Evolutionary conservation across 1,140 invertebrate genomes (phyloP), one percentile per base, ranked within the genome.

Genomic region (Drosophila kikkawai): DNA sequence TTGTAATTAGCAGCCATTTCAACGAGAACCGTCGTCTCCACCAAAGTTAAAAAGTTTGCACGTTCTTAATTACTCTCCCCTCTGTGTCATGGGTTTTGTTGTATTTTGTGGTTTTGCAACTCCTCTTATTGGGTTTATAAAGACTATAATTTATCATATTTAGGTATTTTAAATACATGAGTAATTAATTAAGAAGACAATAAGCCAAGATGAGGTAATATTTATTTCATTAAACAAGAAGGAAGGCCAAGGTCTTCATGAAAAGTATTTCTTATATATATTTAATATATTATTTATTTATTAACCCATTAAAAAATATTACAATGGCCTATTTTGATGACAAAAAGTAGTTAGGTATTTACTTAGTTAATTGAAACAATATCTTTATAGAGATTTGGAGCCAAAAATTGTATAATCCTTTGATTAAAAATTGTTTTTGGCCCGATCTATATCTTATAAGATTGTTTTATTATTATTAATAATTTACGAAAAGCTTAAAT

Each of bases 1-100:
- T 87, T 88, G 83, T 87, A 87, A 87, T 87, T 87, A 87, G 83
- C 80, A 78, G 73, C 75, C 73, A 65, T 80, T 66, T 59, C 79
- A 64, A 66, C 78, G 74, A 61, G 63, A 50, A 29, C 63, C 70
- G 56, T 73, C 70, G 56, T 73, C 37, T 73, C 37, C 69, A 71
- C 37, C 66, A 34, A 71, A 60, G 53, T 65, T 74, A 70, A 70
- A 59, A 79, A 79, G 12, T 75, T 55, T 41, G 70, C 34, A 32
- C 69, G 70, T 71, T 64, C 70, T 75, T 75, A 75, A 75, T 75
- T 75, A 75, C 71, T 36, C 34, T 37, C 37, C 68, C 69, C 37
- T 37, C 69, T 51, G n/a, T 36, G 29, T 11, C 47, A 4, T 5
- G 8, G 2, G 8, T 9, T 22, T 29, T 57, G 57, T n/a, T 34